phyloP scores from a whole-genome alignment of 2,113 vertebrate species.

The Phodopus roborovskii region DNA sequence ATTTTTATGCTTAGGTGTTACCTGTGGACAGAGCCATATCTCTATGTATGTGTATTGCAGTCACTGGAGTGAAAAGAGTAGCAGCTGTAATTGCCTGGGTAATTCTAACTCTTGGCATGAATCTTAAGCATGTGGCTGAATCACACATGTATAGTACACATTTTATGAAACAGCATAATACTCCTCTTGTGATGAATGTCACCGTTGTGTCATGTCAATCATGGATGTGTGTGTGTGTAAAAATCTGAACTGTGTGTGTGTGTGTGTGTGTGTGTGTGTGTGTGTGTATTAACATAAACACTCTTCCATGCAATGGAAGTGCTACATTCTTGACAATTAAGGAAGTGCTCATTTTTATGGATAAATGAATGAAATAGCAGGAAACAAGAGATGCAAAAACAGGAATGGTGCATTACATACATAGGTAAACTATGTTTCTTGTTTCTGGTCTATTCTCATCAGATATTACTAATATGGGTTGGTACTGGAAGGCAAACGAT shows the following conservation, averaged over 20 bases:
- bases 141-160: background rate
- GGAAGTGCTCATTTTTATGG: background rate
- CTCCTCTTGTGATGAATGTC: background rate
- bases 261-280: background rate
- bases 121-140: background rate
- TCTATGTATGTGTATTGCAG: background rate
- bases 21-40: background rate
- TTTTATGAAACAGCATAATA: background rate
- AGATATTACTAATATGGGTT: background rate
- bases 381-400: background rate
- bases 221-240: background rate
- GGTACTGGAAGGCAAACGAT: background rate
- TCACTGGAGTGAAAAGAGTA: background rate
- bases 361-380: background rate
- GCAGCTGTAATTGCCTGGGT: background rate
- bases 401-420: background rate
- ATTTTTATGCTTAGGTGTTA: background rate
- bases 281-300: background rate
- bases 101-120: background rate
- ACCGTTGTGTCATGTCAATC: background rate
- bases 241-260: too few species aligned
- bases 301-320: background rate
- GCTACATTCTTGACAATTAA: background rate
- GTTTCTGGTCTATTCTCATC: background rate
- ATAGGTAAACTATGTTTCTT: background rate